phyloP scores from a whole-genome alignment of 2,797 vertebrate species.

The Bradypodion pumilum region DNA sequence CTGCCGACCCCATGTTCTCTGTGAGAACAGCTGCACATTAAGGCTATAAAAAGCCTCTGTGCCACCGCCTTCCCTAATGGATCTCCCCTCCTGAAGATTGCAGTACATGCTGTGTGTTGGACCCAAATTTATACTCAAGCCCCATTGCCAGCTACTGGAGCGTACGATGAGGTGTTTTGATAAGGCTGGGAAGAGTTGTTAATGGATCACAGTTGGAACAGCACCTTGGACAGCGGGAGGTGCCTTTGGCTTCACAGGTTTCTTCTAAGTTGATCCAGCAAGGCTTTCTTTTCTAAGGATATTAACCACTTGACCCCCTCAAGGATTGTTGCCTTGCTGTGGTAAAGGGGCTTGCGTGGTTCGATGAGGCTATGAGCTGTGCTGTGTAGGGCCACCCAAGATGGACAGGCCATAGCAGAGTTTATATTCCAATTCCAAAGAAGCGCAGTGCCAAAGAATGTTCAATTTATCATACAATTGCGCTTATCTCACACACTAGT shows the following conservation, averaged over 20 bases:
- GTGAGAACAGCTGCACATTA: conserved; percentile 30
- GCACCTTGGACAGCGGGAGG: conserved; percentile 7
- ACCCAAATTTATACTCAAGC: conserved; percentile 14
- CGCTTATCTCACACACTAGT: too few relatives aligned
- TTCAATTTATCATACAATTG: too few relatives aligned
- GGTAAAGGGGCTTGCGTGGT: too few relatives aligned
- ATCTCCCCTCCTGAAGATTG: conserved; percentile 4
- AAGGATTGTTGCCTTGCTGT: too few relatives aligned
- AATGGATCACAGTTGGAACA: conserved; percentile 14
- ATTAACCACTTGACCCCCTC: too few relatives aligned
- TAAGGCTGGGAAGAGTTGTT: background rate
- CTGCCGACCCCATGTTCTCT: conserved; percentile 15
- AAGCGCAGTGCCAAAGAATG: too few relatives aligned
- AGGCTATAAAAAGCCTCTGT: conserved; percentile 32
- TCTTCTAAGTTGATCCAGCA: too few relatives aligned
- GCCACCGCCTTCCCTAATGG: background rate
- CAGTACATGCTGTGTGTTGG: background rate
- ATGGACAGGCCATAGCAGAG: too few relatives aligned
- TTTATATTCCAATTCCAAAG: too few relatives aligned
- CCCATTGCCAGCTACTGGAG: background rate
- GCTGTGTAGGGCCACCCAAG: too few relatives aligned
- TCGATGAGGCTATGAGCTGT: too few relatives aligned
- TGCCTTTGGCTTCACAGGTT: background rate
- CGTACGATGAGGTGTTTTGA: conserved; percentile 3
- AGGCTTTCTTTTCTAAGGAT: too few relatives aligned